A percentile compares a stretch with the other conserved stretches of the same genome.
Conservation (phyloP, 2,113 vertebrate species). For the Hypocryptadius cinnamomeus region DNA sequence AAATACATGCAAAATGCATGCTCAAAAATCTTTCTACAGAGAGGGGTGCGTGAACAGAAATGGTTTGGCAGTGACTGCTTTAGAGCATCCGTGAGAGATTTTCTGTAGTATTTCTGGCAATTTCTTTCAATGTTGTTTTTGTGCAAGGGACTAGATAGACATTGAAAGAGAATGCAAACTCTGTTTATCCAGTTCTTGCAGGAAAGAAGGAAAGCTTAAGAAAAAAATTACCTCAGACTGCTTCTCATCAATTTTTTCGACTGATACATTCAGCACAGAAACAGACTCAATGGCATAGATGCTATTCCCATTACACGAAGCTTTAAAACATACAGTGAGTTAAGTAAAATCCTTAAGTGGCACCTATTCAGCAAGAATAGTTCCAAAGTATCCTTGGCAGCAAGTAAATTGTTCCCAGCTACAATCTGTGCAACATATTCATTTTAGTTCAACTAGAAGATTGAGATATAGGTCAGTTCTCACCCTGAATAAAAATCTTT, state of each 20-base stretch:
- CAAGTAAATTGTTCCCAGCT: neutral
- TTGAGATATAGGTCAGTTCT: neutral
- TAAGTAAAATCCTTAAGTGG: neutral
- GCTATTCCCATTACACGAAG: neutral
- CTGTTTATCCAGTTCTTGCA: neutral
- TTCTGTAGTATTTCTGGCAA: neutral
- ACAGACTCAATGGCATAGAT: neutral
- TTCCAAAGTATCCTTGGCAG: neutral
- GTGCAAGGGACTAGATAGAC: neutral
- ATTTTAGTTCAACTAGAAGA: neutral
- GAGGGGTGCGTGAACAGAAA: neutral
- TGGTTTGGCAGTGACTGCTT: neutral
- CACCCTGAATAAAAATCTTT: neutral
- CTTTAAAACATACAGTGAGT: neutral
- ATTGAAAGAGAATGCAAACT: neutral
- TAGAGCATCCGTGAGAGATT: neutral
- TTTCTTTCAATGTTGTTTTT: neutral
- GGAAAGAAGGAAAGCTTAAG: neutral
- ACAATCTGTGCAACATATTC: neutral
- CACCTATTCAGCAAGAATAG: neutral
- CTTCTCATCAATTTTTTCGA: neutral
- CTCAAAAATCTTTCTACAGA: neutral
- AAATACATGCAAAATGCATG: neutral
- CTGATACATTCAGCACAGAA: neutral
- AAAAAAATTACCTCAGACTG: neutral